Evolutionary conservation across 37 sponge, comb jelly and placozoan species (phyloP).

Genomic region (Halisarca cf. caerulea): DNA sequence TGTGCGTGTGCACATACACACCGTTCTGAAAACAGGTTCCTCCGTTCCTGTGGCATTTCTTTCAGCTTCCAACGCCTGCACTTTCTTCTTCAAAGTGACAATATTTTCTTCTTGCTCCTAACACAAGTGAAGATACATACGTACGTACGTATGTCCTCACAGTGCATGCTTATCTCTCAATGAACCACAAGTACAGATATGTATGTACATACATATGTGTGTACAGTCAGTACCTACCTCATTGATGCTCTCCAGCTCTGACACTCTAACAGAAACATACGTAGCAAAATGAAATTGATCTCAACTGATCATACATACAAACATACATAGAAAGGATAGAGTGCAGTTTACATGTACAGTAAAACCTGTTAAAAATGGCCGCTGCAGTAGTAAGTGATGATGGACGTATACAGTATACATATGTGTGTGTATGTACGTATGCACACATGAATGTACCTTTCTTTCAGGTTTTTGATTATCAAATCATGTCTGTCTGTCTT

Average conservation of each 20-base stretch:
- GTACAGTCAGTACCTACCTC: neutral
- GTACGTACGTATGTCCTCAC: no score
- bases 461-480: constrained; percentile 52
- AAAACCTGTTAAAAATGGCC: no score
- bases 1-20: neutral
- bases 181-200: no score
- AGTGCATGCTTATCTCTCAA: no score
- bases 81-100: neutral
- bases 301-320: no score
- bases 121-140: neutral
- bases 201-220: neutral
- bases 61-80: neutral
- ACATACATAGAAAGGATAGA: no score
- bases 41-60: neutral
- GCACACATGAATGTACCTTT: constrained; percentile 32
- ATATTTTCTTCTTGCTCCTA: constrained; percentile 20
- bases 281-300: no score
- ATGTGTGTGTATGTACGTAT: neutral
- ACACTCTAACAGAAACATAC: no score
- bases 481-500: constrained; percentile 63
- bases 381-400: no score
- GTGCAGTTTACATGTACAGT: no score
- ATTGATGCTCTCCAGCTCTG: no score
- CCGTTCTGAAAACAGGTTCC: neutral
- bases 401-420: neutral